These are phyloP conservation scores for Falco punctatus DNA, from an alignment of 2,113 vertebrate genomes.

Conservation along the genomic window DNA sequence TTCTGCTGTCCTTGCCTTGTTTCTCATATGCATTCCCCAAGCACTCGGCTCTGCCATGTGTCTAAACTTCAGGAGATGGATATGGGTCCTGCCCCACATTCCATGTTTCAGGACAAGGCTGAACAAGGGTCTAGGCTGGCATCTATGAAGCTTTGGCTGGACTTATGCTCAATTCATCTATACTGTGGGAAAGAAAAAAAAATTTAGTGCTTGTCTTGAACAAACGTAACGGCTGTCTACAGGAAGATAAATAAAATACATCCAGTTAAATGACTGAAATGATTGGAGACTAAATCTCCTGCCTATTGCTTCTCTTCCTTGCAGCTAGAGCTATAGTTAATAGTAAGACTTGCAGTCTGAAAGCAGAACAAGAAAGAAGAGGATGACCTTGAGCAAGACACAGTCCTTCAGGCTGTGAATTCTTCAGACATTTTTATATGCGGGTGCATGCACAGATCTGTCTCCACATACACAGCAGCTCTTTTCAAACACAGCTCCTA, in stretches of 20 bases:
- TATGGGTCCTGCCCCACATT: background rate
- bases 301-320: background rate
- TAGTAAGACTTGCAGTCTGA: background rate
- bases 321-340: background rate
- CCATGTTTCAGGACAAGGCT: background rate
- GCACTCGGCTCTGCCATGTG: background rate
- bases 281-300: background rate
- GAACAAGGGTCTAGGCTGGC: background rate
- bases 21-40: background rate
- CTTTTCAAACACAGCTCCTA: background rate
- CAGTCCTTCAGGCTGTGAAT: background rate
- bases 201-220: background rate
- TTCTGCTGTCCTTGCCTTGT: background rate
- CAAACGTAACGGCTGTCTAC: background rate
- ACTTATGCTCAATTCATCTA: background rate
- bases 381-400: background rate
- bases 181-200: background rate
- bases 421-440: background rate
- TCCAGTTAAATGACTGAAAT: background rate
- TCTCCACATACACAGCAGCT: background rate
- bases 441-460: background rate
- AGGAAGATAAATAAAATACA: slow-evolving; percentile 1
- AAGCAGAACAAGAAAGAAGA: background rate
- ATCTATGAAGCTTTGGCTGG: background rate
- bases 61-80: background rate